These are phyloP conservation scores for Laspeyria flexula DNA, from an alignment of 2,888 invertebrate species.

Conservation along the genomic window DNA sequence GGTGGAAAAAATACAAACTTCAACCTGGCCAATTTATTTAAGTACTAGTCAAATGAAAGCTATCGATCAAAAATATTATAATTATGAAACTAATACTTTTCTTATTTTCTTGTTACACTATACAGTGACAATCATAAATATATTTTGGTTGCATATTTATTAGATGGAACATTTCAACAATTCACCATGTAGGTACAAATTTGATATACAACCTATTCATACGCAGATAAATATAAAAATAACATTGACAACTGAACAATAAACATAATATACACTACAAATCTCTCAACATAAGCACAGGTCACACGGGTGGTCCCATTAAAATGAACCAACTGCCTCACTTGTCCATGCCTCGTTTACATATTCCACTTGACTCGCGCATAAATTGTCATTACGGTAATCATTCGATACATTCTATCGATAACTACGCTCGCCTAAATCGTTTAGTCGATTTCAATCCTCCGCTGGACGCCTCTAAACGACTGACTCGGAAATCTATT, in stretches of 20 bases:
- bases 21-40: too few species aligned
- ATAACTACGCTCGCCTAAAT: slow-evolving; percentile 67
- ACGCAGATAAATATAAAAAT: slow-evolving; percentile 1
- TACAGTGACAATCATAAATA: too few species aligned
- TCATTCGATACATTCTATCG: slow-evolving; percentile 75
- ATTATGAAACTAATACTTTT: too few species aligned
- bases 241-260: slow-evolving; percentile 34
- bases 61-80: too few species aligned
- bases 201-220: slow-evolving; percentile 1
- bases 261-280: slow-evolving; percentile 46
- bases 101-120: too few species aligned
- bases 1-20: too few species aligned
- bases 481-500: slow-evolving; percentile 52
- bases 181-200: slow-evolving; percentile 1
- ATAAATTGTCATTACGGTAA: slow-evolving; percentile 84
- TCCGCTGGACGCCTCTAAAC: slow-evolving; percentile 66
- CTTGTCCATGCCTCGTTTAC: slow-evolving; percentile 74
- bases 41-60: too few species aligned
- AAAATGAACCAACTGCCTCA: slow-evolving; percentile 61
- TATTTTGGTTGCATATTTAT: too few species aligned
- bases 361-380: slow-evolving; percentile 72
- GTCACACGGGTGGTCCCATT: slow-evolving; percentile 77
- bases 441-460: slow-evolving; percentile 63
- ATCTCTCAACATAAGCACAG: slow-evolving; percentile 44
- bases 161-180: not conserved